Percentiles rank a stretch among this genome's conserved stretches.
phyloP scores from a whole-genome alignment of 2,888 invertebrate genomes.

The Margaritifera margaritifera region DNA sequence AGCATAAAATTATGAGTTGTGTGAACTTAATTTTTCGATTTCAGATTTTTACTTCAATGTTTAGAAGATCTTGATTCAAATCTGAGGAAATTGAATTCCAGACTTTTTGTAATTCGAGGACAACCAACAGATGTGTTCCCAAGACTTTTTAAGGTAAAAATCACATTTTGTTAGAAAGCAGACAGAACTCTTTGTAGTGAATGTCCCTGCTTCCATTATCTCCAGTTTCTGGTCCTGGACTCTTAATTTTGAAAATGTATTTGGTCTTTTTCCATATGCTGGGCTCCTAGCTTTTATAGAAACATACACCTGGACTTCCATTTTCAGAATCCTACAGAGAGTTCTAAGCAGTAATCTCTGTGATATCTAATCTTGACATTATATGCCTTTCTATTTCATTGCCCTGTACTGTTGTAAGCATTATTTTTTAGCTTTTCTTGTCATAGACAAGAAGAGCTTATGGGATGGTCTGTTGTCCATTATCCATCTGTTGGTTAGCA shows the following conservation, averaged over 20 bases:
- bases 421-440: no score
- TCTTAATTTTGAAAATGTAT: no score
- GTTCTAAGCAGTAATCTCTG: background rate
- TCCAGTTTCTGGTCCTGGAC: no score
- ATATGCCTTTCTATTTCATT: no score
- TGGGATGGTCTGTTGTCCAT: no score
- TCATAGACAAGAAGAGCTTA: no score
- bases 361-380: background rate
- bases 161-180: background rate
- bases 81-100: constrained; percentile 85
- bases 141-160: constrained; percentile 81
- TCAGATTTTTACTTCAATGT: constrained; percentile 88
- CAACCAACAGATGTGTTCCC: constrained; percentile 90
- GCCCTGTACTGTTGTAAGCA: no score
- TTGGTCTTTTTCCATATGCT: no score
- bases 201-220: no score
- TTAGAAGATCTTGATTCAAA: constrained; percentile 87
- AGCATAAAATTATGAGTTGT: no score
- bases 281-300: no score
- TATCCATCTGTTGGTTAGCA: no score
- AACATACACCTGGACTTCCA: background rate
- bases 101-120: constrained; percentile 89
- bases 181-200: background rate
- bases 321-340: background rate
- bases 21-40: constrained; percentile 26